Conservation (phyloP, 2,797 vertebrate genomes). For the Todus mexicanus region DNA sequence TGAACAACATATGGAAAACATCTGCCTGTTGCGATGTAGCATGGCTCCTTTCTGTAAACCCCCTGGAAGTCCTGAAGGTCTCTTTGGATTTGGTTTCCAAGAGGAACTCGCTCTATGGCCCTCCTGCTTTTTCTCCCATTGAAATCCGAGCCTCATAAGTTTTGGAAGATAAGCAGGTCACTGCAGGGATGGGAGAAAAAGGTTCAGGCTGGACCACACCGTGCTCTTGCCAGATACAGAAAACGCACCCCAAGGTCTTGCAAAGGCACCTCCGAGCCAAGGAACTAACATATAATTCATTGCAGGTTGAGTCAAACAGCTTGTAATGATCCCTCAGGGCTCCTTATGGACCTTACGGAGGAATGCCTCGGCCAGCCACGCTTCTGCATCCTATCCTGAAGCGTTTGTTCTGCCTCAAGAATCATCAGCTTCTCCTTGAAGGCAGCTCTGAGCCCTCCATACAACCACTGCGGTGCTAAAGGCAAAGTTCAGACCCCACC, state of each 20-base stretch:
- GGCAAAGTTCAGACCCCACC: neutral
- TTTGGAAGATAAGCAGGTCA: slow-evolving; percentile 37
- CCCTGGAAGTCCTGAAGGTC: slow-evolving; percentile 38
- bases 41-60: slow-evolving; percentile 38
- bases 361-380: neutral
- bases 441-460: neutral
- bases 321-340: neutral
- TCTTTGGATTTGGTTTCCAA: slow-evolving; percentile 55
- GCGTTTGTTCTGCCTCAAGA: neutral
- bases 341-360: neutral
- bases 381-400: neutral
- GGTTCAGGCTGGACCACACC: neutral
- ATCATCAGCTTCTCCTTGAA: neutral
- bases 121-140: slow-evolving; percentile 53
- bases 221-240: neutral
- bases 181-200: neutral
- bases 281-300: neutral
- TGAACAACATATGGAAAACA: slow-evolving; percentile 74
- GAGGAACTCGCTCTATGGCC: slow-evolving; percentile 27
- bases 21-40: slow-evolving; percentile 60
- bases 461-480: neutral
- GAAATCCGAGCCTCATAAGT: neutral
- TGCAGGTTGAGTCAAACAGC: neutral
- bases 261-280: neutral
- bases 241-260: neutral